These are phyloP conservation scores for Halesus radiatus DNA, from an alignment of 1,140 invertebrate species.

Conservation along the genomic window DNA sequence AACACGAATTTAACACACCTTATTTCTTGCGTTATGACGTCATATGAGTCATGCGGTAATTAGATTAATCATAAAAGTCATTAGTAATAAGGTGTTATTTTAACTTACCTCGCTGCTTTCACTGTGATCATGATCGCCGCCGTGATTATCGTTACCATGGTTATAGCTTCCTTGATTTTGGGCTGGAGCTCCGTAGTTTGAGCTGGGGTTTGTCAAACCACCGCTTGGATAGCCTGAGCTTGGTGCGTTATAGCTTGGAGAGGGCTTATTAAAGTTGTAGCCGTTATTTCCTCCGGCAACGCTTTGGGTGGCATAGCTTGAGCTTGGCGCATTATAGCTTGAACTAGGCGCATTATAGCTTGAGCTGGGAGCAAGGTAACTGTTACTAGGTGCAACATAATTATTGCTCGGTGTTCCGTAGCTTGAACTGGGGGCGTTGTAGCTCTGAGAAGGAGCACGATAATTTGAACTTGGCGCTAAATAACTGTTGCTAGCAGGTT, in stretches of 20 bases:
- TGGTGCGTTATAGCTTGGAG: slow-evolving; percentile 34
- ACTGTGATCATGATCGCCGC: slow-evolving; percentile 46
- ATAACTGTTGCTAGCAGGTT: slow-evolving; percentile 30
- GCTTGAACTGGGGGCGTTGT: slow-evolving; percentile 41
- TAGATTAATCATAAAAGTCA: too few relatives aligned
- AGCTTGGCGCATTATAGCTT: slow-evolving; percentile 40
- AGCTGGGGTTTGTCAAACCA: slow-evolving; percentile 33
- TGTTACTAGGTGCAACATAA: slow-evolving; percentile 25
- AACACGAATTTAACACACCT: too few relatives aligned
- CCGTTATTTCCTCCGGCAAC: slow-evolving; percentile 26
- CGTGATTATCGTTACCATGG: slow-evolving; percentile 12
- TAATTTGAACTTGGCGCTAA: slow-evolving; percentile 41
- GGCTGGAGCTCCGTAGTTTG: slow-evolving; percentile 17
- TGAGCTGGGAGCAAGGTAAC: slow-evolving; percentile 26
- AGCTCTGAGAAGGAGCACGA: slow-evolving; percentile 32
- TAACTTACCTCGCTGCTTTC: slow-evolving; percentile 57
- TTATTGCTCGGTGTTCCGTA: slow-evolving; percentile 37
- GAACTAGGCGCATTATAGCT: slow-evolving; percentile 14
- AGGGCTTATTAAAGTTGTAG: slow-evolving; percentile 7
- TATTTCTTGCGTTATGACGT: too few relatives aligned
- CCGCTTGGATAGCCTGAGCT: slow-evolving; percentile 34
- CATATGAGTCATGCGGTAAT: too few relatives aligned
- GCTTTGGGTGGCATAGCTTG: slow-evolving; percentile 26
- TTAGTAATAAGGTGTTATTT: background rate
- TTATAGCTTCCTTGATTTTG: slow-evolving; percentile 53